Evolutionary conservation across 2,113 vertebrate genomes (phyloP).

Genomic region (Thinocorus orbignyianus): DNA sequence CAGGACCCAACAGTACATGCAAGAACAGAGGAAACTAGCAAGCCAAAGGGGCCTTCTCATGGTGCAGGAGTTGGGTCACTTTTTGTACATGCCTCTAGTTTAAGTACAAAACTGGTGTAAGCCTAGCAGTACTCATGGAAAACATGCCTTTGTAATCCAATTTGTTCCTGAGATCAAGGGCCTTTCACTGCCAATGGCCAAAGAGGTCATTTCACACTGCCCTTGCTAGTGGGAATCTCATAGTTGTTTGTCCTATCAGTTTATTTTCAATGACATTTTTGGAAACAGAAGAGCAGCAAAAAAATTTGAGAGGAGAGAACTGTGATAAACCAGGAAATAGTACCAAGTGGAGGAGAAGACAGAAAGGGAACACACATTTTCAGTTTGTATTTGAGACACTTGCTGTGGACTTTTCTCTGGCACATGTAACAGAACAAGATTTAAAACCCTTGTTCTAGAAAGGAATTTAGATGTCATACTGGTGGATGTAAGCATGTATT

Average conservation of each 20-base stretch:
- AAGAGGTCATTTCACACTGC: background rate
- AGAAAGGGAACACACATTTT: background rate
- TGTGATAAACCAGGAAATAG: slow-evolving; percentile 28
- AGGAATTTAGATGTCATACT: background rate
- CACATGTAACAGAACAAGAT: background rate
- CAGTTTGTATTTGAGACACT: background rate
- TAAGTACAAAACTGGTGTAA: background rate
- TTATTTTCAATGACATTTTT: slow-evolving; percentile 1
- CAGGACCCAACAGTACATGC: background rate
- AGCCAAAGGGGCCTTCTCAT: background rate
- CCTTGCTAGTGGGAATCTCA: background rate
- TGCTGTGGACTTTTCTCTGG: background rate
- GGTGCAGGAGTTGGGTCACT: background rate
- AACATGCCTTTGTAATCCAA: background rate
- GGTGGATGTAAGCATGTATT: background rate
- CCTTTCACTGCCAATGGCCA: accelerated
- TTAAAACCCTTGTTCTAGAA: background rate
- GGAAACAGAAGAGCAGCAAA: background rate
- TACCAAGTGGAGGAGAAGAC: background rate
- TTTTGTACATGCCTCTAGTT: background rate
- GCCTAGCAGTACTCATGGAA: background rate
- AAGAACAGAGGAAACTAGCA: background rate
- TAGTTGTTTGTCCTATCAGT: background rate
- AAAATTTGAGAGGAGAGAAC: background rate
- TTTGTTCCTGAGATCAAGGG: background rate